These are phyloP conservation scores for Corapipo altera DNA, from an alignment of 2,113 vertebrate genomes.

Conservation along the genomic window DNA sequence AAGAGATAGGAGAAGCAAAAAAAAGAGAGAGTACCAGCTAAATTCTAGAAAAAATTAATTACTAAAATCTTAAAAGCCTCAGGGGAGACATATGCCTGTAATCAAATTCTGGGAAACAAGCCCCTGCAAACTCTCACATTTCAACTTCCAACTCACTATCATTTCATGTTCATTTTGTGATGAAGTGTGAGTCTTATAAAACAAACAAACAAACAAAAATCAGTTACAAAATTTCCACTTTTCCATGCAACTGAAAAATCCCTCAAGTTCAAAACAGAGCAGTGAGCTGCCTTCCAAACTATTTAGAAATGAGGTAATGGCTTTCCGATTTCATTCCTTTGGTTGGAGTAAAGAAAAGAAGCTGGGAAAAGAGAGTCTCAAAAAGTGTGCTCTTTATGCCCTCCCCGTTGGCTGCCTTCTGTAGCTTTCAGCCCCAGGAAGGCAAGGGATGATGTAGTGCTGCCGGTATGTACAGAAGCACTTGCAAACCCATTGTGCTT, in stretches of 20 bases:
- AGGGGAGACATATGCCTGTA: slow-evolving; percentile 51
- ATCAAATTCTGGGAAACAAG: slow-evolving; percentile 58
- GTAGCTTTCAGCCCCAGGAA: slow-evolving; percentile 60
- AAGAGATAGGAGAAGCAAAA: not conserved
- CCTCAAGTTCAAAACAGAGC: not conserved
- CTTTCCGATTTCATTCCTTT: slow-evolving; percentile 48
- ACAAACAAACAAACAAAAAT: slow-evolving; percentile 44
- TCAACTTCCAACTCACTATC: slow-evolving; percentile 26
- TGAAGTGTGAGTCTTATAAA: slow-evolving; percentile 2
- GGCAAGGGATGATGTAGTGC: slow-evolving; percentile 57
- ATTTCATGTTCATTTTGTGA: slow-evolving; percentile 25
- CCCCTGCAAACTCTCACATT: slow-evolving; percentile 30
- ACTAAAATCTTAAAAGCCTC: slow-evolving; percentile 35
- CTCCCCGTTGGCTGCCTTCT: slow-evolving; percentile 27
- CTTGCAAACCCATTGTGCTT: slow-evolving; percentile 48
- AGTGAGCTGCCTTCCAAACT: not conserved
- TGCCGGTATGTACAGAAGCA: slow-evolving; percentile 43
- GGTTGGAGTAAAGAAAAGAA: slow-evolving; percentile 31
- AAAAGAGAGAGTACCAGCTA: not conserved
- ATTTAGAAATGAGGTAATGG: slow-evolving; percentile 49
- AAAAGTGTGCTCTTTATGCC: slow-evolving; percentile 31
- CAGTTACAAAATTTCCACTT: not conserved
- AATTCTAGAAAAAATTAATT: slow-evolving; percentile 30
- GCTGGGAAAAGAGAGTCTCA: slow-evolving; percentile 41
- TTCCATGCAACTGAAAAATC: not conserved